phyloP scores from a whole-genome alignment of 2,797 vertebrate species.

The Brachyalestes nurse region DNA sequence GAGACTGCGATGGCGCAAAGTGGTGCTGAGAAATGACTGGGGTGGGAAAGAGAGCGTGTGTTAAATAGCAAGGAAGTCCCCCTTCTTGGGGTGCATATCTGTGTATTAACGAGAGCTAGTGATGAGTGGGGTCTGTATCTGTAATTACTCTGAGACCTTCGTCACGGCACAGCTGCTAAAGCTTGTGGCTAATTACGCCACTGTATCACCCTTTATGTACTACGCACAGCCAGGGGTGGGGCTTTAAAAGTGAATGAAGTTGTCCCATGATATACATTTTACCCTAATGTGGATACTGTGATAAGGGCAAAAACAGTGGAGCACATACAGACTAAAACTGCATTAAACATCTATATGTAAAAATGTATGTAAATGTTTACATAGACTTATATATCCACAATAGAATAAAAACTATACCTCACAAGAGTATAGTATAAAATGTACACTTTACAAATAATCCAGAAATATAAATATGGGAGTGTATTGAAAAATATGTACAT shows the following conservation, averaged over 20 bases:
- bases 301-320: no score
- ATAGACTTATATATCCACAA: no score
- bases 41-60: constrained; percentile 17
- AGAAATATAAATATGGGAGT: no score
- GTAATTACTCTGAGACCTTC: constrained; percentile 53
- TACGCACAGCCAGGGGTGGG: constrained; percentile 3
- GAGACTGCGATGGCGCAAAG: constrained; percentile 18
- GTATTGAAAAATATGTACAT: no score
- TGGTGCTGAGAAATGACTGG: constrained; percentile 43
- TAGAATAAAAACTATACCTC: no score
- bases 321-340: no score
- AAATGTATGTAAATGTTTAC: no score
- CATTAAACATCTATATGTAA: no score
- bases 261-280: background rate
- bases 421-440: no score
- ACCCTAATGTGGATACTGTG: background rate
- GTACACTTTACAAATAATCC: no score
- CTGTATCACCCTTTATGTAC: constrained; percentile 46
- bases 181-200: constrained; percentile 46
- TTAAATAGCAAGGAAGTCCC: constrained; percentile 15
- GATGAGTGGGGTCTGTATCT: constrained; percentile 55
- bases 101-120: constrained; percentile 52
- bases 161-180: constrained; percentile 43
- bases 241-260: background rate
- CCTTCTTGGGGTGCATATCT: constrained; percentile 27